These are phyloP conservation scores for Lysandra bellargus DNA, from an alignment of 2,888 invertebrate species.

Conservation along the genomic window DNA sequence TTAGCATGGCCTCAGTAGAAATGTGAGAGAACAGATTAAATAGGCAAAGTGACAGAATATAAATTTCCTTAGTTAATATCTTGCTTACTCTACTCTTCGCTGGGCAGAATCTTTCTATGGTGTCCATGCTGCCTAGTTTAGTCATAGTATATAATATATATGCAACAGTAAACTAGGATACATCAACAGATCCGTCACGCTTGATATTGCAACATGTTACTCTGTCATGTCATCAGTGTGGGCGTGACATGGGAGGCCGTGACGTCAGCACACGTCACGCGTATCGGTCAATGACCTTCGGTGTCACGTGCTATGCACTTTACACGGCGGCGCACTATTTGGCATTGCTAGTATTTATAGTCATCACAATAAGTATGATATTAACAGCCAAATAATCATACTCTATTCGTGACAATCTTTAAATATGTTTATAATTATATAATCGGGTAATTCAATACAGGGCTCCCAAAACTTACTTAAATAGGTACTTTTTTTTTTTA, in stretches of 20 bases:
- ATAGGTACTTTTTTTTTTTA: too few species aligned
- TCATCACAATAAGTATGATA: background rate
- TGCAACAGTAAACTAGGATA: background rate
- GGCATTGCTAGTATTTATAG: constrained; percentile 2
- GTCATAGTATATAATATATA: background rate
- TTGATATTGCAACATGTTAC: constrained; percentile 22
- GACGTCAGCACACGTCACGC: constrained; percentile 43
- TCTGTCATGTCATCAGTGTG: constrained; percentile 35
- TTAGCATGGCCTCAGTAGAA: background rate
- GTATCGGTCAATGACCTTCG: constrained; percentile 56
- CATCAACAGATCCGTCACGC: constrained; percentile 15
- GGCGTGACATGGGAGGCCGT: constrained; percentile 41
- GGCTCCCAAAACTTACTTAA: too few species aligned
- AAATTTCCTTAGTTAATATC: background rate
- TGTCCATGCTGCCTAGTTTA: background rate
- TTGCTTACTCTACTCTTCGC: background rate
- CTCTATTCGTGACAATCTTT: too few species aligned
- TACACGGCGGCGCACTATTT: constrained; percentile 25
- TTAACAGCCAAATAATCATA: background rate
- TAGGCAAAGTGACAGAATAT: too few species aligned
- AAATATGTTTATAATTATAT: too few species aligned
- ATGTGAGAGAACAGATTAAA: background rate
- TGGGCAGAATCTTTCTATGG: background rate
- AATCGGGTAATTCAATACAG: too few species aligned
- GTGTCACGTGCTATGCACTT: constrained; percentile 35